These are phyloP conservation scores for Empidonax traillii DNA, from an alignment of 2,113 vertebrate species.

Conservation along the genomic window DNA sequence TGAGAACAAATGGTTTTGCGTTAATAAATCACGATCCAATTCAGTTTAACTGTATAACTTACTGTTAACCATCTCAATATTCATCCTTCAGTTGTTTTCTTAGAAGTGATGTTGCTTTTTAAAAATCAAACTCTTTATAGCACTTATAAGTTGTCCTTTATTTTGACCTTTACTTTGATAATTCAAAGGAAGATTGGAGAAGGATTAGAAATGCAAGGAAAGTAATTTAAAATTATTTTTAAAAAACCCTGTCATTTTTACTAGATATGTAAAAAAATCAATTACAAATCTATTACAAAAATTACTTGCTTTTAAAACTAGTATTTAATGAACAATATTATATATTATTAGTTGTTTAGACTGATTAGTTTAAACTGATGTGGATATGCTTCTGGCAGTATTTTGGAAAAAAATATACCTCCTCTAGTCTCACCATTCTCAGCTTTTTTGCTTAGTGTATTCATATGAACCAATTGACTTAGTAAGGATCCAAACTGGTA, in stretches of 20 bases:
- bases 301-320: background rate
- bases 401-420: background rate
- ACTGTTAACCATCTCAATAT: background rate
- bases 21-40: background rate
- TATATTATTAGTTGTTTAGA: background rate
- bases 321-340: background rate
- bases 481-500: background rate
- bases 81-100: background rate
- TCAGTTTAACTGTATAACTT: background rate
- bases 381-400: background rate
- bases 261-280: background rate
- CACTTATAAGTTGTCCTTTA: background rate
- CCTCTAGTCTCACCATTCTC: background rate
- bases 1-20: background rate
- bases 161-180: background rate
- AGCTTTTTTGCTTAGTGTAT: background rate
- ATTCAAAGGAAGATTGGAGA: background rate
- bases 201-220: background rate
- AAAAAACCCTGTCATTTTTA: fast-evolving
- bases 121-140: background rate
- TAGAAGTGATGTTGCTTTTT: background rate
- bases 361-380: background rate
- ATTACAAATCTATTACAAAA: background rate
- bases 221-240: background rate
- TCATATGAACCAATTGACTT: background rate